Conservation (phyloP, 2,888 invertebrate genomes). For the Pristionchus mayeri region DNA sequence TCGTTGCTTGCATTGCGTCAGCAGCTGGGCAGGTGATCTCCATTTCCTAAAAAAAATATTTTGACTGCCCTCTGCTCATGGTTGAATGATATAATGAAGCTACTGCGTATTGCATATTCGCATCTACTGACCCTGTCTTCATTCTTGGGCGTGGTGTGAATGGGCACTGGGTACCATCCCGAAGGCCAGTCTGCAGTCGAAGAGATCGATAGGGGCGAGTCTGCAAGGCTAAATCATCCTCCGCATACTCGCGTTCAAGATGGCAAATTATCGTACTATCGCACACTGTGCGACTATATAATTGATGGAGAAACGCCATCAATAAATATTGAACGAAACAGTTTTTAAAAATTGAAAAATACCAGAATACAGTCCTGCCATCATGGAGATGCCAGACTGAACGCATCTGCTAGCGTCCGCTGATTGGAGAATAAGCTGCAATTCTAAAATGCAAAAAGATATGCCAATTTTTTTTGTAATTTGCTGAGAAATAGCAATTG, state of each 20-base stretch:
- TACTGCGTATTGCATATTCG: no score
- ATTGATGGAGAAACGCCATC: background rate
- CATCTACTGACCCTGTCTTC: slow-evolving; percentile 33
- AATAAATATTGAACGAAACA: background rate
- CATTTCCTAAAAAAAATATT: background rate
- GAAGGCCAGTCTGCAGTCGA: background rate
- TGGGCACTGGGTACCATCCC: slow-evolving; percentile 26
- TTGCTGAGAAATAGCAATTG: background rate
- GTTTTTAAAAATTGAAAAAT: background rate
- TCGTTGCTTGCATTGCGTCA: background rate
- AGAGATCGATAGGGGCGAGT: background rate
- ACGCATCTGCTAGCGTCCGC: background rate
- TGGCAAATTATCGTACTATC: background rate
- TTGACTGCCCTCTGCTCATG: background rate
- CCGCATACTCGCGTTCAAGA: no score
- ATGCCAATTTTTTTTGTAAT: background rate
- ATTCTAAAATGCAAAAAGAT: no score
- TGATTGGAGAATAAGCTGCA: background rate
- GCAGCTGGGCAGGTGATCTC: slow-evolving; percentile 15
- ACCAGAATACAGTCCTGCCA: slow-evolving; percentile 18
- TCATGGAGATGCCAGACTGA: background rate
- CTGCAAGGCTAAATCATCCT: no score
- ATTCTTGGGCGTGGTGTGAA: slow-evolving; percentile 22
- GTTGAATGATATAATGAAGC: no score
- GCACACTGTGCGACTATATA: no score